Evolutionary conservation across 2,113 vertebrate species (phyloP), one percentile per base, ranked within the genome.

Genomic region (Sula dactylatra): DNA sequence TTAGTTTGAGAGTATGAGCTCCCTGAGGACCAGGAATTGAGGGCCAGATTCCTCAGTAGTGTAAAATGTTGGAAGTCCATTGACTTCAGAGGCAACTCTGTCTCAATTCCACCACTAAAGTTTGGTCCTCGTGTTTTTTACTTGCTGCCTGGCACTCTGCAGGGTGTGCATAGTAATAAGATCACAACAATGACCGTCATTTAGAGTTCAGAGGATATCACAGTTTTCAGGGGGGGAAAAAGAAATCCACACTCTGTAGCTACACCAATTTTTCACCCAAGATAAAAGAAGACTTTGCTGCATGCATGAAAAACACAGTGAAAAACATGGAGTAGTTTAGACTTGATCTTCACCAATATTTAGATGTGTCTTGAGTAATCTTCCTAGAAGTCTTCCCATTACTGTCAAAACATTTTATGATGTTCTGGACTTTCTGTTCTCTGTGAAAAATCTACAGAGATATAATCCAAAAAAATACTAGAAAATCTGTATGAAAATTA

Each of bases 371-470:
- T 88, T 72, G 10, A 71, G 19, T 52, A 82, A 79, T 92, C 94
- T 93, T 88, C 80, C 64, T 84, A 91, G 69, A 94, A 78, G 64
- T 40, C 13, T 49, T 93, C 34, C 32, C 61, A 86, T 66, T 81
- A 31, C 49, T 82, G 26, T 90, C 89, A 95, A 95, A 96, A 94
- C 67, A 95, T 82, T 94, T 91, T 69, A 82, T 77, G 49, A 83
- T 82, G 26, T 70, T 91, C 84, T 47, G 73, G 62, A 93, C 58
- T 91, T 74, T 55, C 58, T 95, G 49, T 79, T 94, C 56, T 82
- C 56, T 70, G 32, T 82, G 52, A 93, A 93, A 95, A 91, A 87
- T 69, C 77, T 76, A 54, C 16, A 85, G 65, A 78, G 45, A 21
- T 70, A 52, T 19, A 84, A 12, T 49, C 6, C 5, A 58, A 79